Evolutionary conservation across 2,113 vertebrate species (phyloP), one percentile per base, ranked within the genome.

Genomic region (Danio rerio): DNA sequence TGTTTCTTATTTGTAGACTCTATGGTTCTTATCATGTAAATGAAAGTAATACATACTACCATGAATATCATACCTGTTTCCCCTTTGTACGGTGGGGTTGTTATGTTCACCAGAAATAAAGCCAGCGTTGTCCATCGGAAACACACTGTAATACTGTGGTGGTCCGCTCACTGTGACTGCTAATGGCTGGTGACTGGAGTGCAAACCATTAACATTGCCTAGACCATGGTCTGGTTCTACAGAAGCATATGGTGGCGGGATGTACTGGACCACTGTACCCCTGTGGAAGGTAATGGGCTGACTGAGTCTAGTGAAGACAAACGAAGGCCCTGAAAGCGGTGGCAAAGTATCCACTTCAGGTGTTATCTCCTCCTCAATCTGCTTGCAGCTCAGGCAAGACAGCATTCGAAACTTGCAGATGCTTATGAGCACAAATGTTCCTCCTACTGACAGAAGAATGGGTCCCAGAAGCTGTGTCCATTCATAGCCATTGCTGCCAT

Each of bases 391-490:
- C 68, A 92, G 91, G 84, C 95, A 95, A 0, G 90, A 89, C 0
- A 93, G 80, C 89, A 94, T 92, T 82, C 92, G 90, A 75, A 96
- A 96, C 85, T 91, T 96, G 89, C 94, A 96, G 73, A 96, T 81
- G 0, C 95, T 91, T 81, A 94, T 95, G 16, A 97, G 89, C 62
- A 95, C 82, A 83, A 97, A 96, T 0, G 93, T 94, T 0, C 94
- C 93, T 0, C 95, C 94, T 0, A 95, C 93, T 0, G 95, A 95
- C 2, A 97, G 88, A 80, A 97, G 87, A 86, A 96, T 90, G 31
- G 96, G 95, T 1, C 96, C 96, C 0, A 97, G 88, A 61, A 97
- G 88, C 80, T 95, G 94, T 40, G 92, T 95, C 95, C 95, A 95
- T 61, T 95, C 91, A 18, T 95, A 92, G 53, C 84, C 89, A 59